phyloP scores from a whole-genome alignment of 2,113 vertebrate species.

The Archilochus colubris region DNA sequence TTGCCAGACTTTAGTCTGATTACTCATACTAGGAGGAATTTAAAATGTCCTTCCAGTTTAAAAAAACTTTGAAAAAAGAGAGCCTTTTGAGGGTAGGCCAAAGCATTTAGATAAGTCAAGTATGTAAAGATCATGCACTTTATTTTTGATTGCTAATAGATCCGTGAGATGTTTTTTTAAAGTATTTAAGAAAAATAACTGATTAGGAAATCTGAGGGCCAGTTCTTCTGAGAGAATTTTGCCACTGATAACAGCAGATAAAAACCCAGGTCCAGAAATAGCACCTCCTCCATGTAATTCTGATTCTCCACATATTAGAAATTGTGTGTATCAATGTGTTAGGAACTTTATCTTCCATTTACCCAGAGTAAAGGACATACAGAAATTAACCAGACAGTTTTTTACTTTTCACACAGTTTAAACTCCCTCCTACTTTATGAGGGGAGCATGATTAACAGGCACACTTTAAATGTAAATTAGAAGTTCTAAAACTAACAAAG shows the following conservation, averaged over 20 bases:
- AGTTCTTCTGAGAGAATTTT: neutral
- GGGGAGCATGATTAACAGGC: neutral
- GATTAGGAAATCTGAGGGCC: neutral
- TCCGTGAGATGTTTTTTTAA: neutral
- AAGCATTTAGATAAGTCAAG: slow-evolving; percentile 39
- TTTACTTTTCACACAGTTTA: neutral
- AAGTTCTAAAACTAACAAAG: neutral
- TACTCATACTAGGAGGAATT: slow-evolving; percentile 52
- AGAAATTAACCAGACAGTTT: neutral
- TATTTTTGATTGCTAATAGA: neutral
- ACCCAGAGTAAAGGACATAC: neutral
- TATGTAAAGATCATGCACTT: neutral
- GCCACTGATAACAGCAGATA: neutral
- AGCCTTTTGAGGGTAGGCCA: neutral
- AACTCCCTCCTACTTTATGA: neutral
- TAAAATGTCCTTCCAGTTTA: slow-evolving; percentile 39
- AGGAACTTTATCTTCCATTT: neutral
- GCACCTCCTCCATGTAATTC: neutral
- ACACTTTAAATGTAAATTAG: neutral
- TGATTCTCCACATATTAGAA: neutral
- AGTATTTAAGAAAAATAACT: neutral
- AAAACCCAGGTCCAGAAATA: neutral
- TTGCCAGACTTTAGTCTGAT: slow-evolving; percentile 11
- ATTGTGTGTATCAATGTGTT: fast-evolving
- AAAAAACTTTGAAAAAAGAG: slow-evolving; percentile 42